Percentiles rank a stretch among this genome's conserved stretches.
Conservation (phyloP, 2,797 vertebrate genomes). For the Iguana delicatissima region DNA sequence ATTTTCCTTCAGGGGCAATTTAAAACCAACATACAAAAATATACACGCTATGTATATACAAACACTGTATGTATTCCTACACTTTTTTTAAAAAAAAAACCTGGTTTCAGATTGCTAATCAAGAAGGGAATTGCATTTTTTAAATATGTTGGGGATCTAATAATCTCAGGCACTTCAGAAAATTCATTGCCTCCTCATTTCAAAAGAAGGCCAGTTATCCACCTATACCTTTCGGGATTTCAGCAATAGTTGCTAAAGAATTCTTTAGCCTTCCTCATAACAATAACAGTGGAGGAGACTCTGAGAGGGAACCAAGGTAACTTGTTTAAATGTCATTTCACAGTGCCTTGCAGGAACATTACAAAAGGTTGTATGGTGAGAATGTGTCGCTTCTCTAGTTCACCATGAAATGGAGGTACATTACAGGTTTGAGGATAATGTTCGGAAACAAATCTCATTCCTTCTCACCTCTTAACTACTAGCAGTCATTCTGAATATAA, state of each 20-base stretch:
- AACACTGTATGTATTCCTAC: background rate
- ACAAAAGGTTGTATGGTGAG: background rate
- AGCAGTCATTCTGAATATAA: background rate
- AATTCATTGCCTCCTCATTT: background rate
- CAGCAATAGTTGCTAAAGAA: background rate
- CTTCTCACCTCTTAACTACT: slow-evolving; percentile 21
- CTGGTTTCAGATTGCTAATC: background rate
- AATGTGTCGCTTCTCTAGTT: background rate
- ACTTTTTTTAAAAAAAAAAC: background rate
- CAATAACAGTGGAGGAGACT: slow-evolving; percentile 21
- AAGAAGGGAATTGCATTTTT: background rate
- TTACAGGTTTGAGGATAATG: slow-evolving; percentile 3
- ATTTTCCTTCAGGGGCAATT: background rate
- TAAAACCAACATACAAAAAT: background rate
- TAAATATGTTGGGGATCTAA: background rate
- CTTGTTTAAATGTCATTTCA: slow-evolving; percentile 28
- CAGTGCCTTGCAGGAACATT: background rate
- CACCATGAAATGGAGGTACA: background rate
- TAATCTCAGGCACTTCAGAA: background rate
- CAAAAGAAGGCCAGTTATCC: background rate
- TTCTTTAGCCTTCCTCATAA: background rate
- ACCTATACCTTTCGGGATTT: background rate
- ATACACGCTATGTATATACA: background rate
- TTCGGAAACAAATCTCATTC: slow-evolving; percentile 41
- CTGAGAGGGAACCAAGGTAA: background rate